Percentiles rank a stretch among this genome's conserved stretches.
phyloP scores from a whole-genome alignment of 1,140 invertebrate species.

The Drosophila sp. region DNA sequence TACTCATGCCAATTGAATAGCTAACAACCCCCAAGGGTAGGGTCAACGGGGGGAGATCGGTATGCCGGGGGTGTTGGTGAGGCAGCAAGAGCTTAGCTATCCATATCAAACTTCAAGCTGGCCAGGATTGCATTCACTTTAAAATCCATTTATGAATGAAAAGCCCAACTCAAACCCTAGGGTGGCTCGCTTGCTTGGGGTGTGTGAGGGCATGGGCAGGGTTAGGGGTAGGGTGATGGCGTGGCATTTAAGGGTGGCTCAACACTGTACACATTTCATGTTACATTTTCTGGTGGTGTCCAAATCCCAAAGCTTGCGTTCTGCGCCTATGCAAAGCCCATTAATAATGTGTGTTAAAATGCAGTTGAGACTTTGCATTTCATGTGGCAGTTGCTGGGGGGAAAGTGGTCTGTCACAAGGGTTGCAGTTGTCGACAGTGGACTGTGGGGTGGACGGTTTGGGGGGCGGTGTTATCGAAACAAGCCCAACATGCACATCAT shows the following conservation, averaged over 20 bases:
- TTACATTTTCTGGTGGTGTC: slow-evolving; percentile 16
- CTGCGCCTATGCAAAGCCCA: slow-evolving; percentile 45
- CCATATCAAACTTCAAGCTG: slow-evolving; percentile 28
- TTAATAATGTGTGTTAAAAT: slow-evolving; percentile 78
- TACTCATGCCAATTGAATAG: slow-evolving; percentile 62
- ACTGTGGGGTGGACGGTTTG: background rate
- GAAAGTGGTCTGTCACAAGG: slow-evolving; percentile 9
- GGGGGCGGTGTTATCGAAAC: background rate
- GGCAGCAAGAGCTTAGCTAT: slow-evolving; percentile 8
- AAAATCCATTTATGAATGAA: slow-evolving; percentile 80
- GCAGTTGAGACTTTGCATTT: slow-evolving; percentile 61
- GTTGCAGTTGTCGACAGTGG: slow-evolving; percentile 7
- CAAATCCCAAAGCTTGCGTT: slow-evolving; percentile 36
- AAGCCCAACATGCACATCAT: slow-evolving; percentile 17
- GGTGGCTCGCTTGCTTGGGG: slow-evolving; percentile 15
- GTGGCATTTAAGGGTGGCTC: slow-evolving; percentile 30
- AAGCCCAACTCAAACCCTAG: slow-evolving; percentile 23
- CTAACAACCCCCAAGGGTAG: slow-evolving; percentile 25
- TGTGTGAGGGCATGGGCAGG: no score
- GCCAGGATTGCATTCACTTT: slow-evolving; percentile 71
- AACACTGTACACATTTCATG: background rate
- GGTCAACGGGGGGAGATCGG: background rate
- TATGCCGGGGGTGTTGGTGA: background rate
- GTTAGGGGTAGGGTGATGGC: background rate
- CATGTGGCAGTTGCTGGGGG: background rate